A percentile compares a stretch with the other conserved stretches of the same genome.
Conservation (phyloP, 2,113 vertebrate species). For the Salvator merianae region DNA sequence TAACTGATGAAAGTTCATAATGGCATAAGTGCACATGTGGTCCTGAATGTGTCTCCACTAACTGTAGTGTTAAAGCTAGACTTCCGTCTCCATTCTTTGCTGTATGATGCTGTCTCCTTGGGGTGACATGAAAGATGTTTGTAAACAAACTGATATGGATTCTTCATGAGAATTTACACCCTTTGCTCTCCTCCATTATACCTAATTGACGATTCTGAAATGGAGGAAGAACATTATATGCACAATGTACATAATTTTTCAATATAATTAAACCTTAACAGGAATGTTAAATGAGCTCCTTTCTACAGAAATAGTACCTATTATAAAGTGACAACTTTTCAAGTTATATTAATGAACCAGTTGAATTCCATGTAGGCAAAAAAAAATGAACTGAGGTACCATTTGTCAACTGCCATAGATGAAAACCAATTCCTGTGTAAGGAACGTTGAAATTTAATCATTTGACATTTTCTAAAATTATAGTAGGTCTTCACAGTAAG, state of each 20-base stretch:
- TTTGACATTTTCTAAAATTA: slow-evolving; percentile 57
- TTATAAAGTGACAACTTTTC: slow-evolving; percentile 40
- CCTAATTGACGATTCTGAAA: slow-evolving; percentile 39
- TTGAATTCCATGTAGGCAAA: slow-evolving; percentile 18
- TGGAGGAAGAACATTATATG: background rate
- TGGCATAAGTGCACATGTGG: background rate
- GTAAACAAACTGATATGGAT: background rate
- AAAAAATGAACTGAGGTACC: slow-evolving; percentile 4
- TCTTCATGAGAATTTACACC: background rate
- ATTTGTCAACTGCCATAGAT: slow-evolving; percentile 45
- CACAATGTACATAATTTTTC: background rate
- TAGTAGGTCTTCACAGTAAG: slow-evolving; percentile 42
- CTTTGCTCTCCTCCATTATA: background rate
- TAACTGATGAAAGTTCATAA: background rate
- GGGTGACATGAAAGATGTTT: background rate
- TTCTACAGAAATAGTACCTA: slow-evolving; percentile 39
- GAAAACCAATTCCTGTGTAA: slow-evolving; percentile 41
- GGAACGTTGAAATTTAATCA: slow-evolving; percentile 42
- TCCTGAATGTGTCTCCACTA: background rate
- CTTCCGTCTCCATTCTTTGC: background rate
- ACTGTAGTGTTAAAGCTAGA: background rate
- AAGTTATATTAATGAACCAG: slow-evolving; percentile 21
- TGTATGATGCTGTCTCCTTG: background rate
- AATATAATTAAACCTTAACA: slow-evolving; percentile 31
- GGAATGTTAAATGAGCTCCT: slow-evolving; percentile 19